phyloP scores from a whole-genome alignment of 1,140 invertebrate species.

The Dryas iulia region DNA sequence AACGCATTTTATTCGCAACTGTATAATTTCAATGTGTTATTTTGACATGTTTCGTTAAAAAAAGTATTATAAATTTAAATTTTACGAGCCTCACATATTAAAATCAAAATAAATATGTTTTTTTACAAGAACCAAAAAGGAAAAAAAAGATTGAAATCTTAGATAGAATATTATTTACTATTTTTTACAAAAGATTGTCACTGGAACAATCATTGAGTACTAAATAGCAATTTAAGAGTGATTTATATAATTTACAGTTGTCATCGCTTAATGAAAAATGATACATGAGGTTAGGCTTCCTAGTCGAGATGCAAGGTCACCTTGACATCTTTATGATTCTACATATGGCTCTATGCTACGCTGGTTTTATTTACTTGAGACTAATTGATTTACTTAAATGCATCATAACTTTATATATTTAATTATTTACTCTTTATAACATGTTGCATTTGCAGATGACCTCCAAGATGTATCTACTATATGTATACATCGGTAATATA shows the following conservation, averaged over 20 bases:
- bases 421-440: not conserved
- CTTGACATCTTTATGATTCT: constrained; percentile 22
- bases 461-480: not conserved
- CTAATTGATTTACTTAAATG: not conserved
- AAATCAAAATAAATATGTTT: not conserved
- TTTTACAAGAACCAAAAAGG: not conserved
- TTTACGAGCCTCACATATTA: no score
- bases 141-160: not conserved
- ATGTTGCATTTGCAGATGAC: not conserved
- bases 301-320: constrained; percentile 39
- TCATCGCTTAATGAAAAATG: constrained; percentile 39
- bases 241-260: constrained; percentile 36
- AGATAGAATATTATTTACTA: not conserved
- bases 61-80: no score
- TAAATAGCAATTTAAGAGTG: constrained; percentile 19
- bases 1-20: no score
- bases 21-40: no score
- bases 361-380: not conserved
- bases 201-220: not conserved
- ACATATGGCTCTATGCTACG: not conserved
- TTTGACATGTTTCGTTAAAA: not conserved
- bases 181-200: not conserved
- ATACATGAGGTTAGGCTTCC: constrained; percentile 37
- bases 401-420: not conserved
- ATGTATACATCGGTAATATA: no score